A percentile compares a stretch with the other conserved stretches of the same genome.
These are phyloP conservation scores for Platyura marginata DNA, from an alignment of 1,140 invertebrate species.

Conservation along the genomic window DNA sequence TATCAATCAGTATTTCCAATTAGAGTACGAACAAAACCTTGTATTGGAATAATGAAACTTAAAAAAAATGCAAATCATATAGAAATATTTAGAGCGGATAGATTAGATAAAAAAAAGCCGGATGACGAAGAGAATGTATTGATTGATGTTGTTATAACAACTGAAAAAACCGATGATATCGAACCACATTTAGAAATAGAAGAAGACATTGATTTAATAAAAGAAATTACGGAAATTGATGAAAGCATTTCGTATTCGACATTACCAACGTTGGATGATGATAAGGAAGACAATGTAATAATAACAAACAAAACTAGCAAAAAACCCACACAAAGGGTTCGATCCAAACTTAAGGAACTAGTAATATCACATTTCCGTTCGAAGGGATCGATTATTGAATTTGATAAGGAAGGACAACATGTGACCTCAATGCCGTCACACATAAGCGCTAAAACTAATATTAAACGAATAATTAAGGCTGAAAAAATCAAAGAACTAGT, in stretches of 20 bases:
- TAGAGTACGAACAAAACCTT: slow-evolving; percentile 59
- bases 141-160: slow-evolving; percentile 10
- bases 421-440: slow-evolving; percentile 10
- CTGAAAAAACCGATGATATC: slow-evolving; percentile 12
- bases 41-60: slow-evolving; percentile 54
- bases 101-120: background rate
- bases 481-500: slow-evolving; percentile 28
- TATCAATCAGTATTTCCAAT: slow-evolving; percentile 59
- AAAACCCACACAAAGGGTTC: slow-evolving; percentile 4
- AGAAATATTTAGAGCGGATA: slow-evolving; percentile 1
- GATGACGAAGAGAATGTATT: slow-evolving; percentile 8
- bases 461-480: slow-evolving; percentile 29
- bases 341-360: slow-evolving; percentile 14
- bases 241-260: slow-evolving; percentile 5
- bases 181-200: slow-evolving; percentile 6
- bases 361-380: slow-evolving; percentile 20
- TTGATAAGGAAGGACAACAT: slow-evolving; percentile 6
- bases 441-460: slow-evolving; percentile 22
- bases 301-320: too few relatives aligned
- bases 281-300: background rate
- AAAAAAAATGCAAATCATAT: slow-evolving; percentile 13
- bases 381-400: slow-evolving; percentile 13
- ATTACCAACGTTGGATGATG: slow-evolving; percentile 1
- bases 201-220: slow-evolving; percentile 5
- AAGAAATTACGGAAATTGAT: background rate